These are phyloP conservation scores for Anthoptus insignis DNA, from an alignment of 2,888 invertebrate genomes.

Conservation along the genomic window DNA sequence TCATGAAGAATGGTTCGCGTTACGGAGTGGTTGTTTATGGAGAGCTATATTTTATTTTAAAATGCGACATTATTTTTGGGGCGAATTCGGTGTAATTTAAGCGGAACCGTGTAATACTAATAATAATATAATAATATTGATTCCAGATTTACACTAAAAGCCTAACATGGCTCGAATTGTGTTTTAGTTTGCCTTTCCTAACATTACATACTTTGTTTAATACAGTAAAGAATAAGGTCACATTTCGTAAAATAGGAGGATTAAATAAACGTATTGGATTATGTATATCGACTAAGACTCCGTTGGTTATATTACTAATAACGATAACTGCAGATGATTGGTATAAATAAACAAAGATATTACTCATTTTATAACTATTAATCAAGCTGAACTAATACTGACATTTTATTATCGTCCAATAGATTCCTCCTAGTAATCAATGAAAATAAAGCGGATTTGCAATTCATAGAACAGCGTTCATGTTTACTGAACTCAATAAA, in stretches of 20 bases:
- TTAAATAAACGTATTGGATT: not conserved
- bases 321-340: not conserved
- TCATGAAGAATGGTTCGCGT: slow-evolving; percentile 37
- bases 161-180: slow-evolving; percentile 16
- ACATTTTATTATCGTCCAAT: not conserved
- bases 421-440: not conserved
- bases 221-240: not conserved
- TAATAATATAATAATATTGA: slow-evolving; percentile 50
- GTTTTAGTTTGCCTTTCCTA: not conserved
- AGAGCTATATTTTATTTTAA: not conserved
- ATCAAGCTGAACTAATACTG: slow-evolving; percentile 15
- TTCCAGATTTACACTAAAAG: slow-evolving; percentile 50
- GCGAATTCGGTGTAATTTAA: slow-evolving; percentile 1
- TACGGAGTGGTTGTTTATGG: slow-evolving; percentile 47
- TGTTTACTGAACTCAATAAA: not conserved
- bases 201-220: not conserved
- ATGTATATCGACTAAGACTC: not conserved
- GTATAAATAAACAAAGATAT: slow-evolving; percentile 4
- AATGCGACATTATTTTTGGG: slow-evolving; percentile 18
- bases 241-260: too few relatives aligned
- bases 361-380: not conserved
- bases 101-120: slow-evolving; percentile 12
- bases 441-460: not conserved
- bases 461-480: not conserved
- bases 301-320: not conserved